phyloP scores from a whole-genome alignment of 1,140 invertebrate genomes.

The Octopus sinensis region DNA sequence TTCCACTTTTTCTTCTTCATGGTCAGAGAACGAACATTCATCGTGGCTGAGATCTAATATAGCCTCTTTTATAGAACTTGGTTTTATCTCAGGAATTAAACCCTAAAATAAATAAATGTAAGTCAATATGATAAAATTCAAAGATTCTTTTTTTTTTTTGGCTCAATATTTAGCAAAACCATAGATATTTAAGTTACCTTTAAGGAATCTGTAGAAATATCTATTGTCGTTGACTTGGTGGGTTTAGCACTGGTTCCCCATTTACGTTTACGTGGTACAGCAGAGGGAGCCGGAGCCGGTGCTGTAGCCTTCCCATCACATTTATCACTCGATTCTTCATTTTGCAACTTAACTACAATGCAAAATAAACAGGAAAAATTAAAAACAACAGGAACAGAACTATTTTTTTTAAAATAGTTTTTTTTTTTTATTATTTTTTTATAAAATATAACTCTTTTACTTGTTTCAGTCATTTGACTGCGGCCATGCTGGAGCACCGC shows the following conservation, averaged over 20 bases:
- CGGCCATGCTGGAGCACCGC: too few species aligned
- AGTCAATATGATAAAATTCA: background rate
- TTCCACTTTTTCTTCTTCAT: slow-evolving; percentile 16
- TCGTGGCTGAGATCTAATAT: slow-evolving; percentile 21
- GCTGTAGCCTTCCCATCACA: background rate
- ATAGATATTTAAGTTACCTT: slow-evolving; percentile 46
- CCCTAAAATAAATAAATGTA: slow-evolving; percentile 48
- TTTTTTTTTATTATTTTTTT: too few species aligned
- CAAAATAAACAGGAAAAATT: too few species aligned
- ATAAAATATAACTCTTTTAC: too few species aligned
- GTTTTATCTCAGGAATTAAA: slow-evolving; percentile 50
- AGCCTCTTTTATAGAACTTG: slow-evolving; percentile 53
- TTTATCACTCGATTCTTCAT: background rate
- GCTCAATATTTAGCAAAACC: background rate
- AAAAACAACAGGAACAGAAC: too few species aligned
- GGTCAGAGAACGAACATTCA: slow-evolving; percentile 16
- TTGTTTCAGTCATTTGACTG: too few species aligned
- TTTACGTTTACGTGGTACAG: slow-evolving; percentile 27
- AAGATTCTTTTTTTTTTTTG: background rate
- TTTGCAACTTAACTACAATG: background rate
- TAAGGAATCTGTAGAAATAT: slow-evolving; percentile 58
- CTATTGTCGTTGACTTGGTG: slow-evolving; percentile 39
- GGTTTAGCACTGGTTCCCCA: slow-evolving; percentile 50
- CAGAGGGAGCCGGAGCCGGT: slow-evolving; percentile 13
- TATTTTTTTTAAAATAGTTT: too few species aligned